Base-by-base conservation (phyloP, 1,140 invertebrate genomes). In the Xylocopa sonorina region DNA sequence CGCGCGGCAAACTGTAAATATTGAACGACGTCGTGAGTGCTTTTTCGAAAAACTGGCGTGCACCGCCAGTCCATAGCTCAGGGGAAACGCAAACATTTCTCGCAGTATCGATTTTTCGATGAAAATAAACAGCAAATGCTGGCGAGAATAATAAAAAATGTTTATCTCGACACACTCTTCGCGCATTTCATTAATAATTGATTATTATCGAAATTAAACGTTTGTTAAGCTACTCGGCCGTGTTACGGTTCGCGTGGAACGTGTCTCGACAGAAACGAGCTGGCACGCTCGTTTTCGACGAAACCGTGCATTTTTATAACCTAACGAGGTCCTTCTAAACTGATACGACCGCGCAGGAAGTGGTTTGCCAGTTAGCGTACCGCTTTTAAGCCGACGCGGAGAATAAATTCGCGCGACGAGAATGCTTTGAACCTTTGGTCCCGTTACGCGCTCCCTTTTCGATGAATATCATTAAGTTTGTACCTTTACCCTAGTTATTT, bases 341-440 rank as follows among this genome's bases (percentile, higher is more conserved):
- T 43, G 41, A 58, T 46, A 24, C 55, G 21, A 34, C 12, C 27
- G 27, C 12, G n/a, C 27, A 46, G 43, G 51, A 58, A 72, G 55
- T 72, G 38, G 34, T 27, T n/a, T 18, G 68, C 38, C 53, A n/a
- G 68, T 72, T 58, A 58, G 21, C 10, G 41, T 12, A 6, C n/a
- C 41, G 55, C 69, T 58, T 58, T 72, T n/a, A 24, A 27, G n/a
- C 18, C 16, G 29, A 7, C 18, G 38, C 18, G 24, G 18, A 46
- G 67, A 69, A 58, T 18, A 60, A 72, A 72, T 60, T 58, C 41
- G 43, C 29, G 10, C 14, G 21, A 27, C 16, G 55, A n/a, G n/a
- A 48, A 60, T 12, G 16, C 57, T 72, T 48, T 46, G 41, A 16
- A 29, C 34, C n/a, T n/a, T 4, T 38, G 10, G 21, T 6, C 14